Percentiles rank a stretch among this genome's conserved stretches.
phyloP scores from a whole-genome alignment of 2,113 vertebrate species.

The Megaleporinus macrocephalus region DNA sequence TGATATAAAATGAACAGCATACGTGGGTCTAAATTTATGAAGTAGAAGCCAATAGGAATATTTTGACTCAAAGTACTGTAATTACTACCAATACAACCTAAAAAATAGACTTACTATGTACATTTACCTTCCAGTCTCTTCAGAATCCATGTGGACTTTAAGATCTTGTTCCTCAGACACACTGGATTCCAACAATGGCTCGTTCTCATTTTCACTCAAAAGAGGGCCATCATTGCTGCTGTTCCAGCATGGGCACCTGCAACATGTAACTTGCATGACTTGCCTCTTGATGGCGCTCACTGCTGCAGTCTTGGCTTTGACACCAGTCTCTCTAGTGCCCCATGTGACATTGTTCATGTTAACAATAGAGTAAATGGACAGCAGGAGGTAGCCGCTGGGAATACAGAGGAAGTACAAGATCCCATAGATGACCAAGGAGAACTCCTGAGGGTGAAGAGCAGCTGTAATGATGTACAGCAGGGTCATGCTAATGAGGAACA shows the following conservation, averaged over 20 bases:
- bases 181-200: not conserved
- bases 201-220: not conserved
- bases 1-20: not conserved
- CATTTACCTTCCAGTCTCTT: constrained; percentile 19
- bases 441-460: constrained; percentile 65
- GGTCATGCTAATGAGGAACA: constrained; percentile 62
- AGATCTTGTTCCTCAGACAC: not conserved
- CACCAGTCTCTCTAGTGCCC: constrained; percentile 64
- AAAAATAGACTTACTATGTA: not conserved
- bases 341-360: constrained; percentile 71
- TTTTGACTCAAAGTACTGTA: not conserved
- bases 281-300: constrained; percentile 2
- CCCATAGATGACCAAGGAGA: constrained; percentile 62
- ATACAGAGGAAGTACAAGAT: constrained; percentile 66
- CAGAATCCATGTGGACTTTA: not conserved
- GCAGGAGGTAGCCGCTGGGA: constrained; percentile 65
- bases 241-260: constrained; percentile 43
- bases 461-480: constrained; percentile 58
- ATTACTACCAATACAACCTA: not conserved
- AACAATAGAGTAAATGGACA: constrained; percentile 68
- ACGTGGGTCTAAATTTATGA: too few species aligned
- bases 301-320: constrained; percentile 20
- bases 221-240: not conserved
- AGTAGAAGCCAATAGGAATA: too few species aligned
- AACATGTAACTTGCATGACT: constrained; percentile 53